These are phyloP conservation scores for Acanthococcus lagerstroemiae DNA, from an alignment of 2,888 invertebrate genomes.

Conservation along the genomic window DNA sequence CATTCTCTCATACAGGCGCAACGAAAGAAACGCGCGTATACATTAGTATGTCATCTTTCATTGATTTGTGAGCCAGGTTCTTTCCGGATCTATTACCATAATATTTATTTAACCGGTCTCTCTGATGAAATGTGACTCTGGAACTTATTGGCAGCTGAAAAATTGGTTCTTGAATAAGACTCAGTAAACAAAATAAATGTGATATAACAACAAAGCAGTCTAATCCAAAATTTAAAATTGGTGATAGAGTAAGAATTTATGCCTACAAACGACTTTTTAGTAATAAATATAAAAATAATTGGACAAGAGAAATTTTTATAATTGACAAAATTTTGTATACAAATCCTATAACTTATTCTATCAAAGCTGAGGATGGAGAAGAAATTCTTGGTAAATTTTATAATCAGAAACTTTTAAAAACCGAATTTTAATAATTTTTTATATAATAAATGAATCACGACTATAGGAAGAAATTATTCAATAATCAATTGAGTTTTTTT, in stretches of 20 bases:
- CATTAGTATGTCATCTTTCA: too few relatives aligned
- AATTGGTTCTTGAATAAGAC: too few relatives aligned
- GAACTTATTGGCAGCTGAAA: too few relatives aligned
- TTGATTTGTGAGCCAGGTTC: too few relatives aligned
- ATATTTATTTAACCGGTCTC: too few relatives aligned
- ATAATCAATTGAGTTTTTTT: neutral
- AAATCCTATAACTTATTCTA: neutral
- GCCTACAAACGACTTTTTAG: neutral
- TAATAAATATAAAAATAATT: slow-evolving; percentile 5
- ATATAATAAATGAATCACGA: neutral
- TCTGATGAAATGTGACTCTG: too few relatives aligned
- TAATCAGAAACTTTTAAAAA: neutral
- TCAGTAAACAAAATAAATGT: neutral
- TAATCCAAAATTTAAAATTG: slow-evolving; percentile 7
- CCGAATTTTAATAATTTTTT: neutral
- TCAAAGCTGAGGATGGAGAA: slow-evolving; percentile 1
- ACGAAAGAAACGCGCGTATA: too few relatives aligned
- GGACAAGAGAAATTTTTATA: slow-evolving; percentile 2
- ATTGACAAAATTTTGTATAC: neutral
- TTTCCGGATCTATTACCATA: too few relatives aligned
- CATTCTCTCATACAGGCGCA: too few relatives aligned
- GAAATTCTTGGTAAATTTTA: slow-evolving; percentile 6
- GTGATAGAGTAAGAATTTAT: slow-evolving; percentile 1
- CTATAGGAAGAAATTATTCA: neutral
- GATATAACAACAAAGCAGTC: too few relatives aligned